Percentiles rank a stretch among this genome's conserved stretches.
Conservation (phyloP, 1,140 invertebrate species). For the Nasonia vitripennis region DNA sequence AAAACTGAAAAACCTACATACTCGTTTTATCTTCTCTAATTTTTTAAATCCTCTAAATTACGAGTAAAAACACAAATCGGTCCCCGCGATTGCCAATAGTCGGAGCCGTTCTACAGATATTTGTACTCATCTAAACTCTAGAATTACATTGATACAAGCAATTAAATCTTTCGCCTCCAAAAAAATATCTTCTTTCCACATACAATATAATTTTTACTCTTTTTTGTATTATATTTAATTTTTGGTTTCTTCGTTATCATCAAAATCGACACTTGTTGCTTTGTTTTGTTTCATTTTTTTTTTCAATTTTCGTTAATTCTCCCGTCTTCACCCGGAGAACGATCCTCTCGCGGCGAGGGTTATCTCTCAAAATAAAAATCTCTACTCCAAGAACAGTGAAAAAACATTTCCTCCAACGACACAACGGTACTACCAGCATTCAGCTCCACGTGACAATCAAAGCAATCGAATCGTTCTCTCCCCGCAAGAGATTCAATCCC, state of each 20-base stretch:
- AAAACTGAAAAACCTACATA: constrained; percentile 52
- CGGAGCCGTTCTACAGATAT: constrained; percentile 25
- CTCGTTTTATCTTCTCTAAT: background rate
- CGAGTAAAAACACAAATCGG: constrained; percentile 20
- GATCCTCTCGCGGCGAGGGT: background rate
- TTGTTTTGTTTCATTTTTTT: background rate
- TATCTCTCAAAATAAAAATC: background rate
- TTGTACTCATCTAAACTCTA: constrained; percentile 44
- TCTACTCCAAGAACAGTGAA: background rate
- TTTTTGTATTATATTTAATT: constrained; percentile 29
- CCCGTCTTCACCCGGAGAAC: background rate
- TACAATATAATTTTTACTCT: constrained; percentile 12
- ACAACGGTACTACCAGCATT: no score
- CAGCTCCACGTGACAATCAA: background rate
- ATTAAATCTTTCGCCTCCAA: constrained; percentile 23
- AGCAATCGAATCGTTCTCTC: background rate
- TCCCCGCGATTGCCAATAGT: constrained; percentile 10
- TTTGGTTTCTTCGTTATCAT: constrained; percentile 12
- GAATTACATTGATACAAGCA: constrained; percentile 35
- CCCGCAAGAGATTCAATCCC: background rate
- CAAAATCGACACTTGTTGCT: constrained; percentile 45
- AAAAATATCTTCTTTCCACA: constrained; percentile 39
- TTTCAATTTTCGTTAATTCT: background rate
- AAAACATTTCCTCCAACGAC: background rate
- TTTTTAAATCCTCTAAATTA: constrained; percentile 3